Percentiles rank a stretch among this genome's conserved stretches.
Evolutionary conservation across 1,140 invertebrate species (phyloP).

Genomic region (Pachypsylla venusta): DNA sequence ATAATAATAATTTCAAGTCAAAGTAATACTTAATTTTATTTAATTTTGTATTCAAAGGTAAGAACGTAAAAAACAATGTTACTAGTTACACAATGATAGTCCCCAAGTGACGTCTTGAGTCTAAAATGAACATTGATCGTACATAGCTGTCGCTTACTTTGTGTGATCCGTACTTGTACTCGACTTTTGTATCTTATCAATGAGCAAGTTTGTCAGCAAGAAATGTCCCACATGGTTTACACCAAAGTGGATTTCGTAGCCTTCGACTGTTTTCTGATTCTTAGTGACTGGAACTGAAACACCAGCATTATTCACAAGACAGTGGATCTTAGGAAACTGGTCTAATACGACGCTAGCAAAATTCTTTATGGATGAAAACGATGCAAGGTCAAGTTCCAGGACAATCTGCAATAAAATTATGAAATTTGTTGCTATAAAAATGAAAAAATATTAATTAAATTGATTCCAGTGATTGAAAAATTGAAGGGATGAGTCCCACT

Average conservation of each 20-base stretch:
- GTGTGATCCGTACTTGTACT: not conserved
- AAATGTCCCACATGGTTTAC: slow-evolving; percentile 73
- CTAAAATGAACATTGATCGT: too few relatives aligned
- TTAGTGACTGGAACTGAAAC: slow-evolving; percentile 38
- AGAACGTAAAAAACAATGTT: too few relatives aligned
- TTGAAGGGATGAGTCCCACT: too few relatives aligned
- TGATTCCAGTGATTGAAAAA: too few relatives aligned
- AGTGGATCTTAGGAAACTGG: slow-evolving; percentile 45
- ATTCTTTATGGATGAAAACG: slow-evolving; percentile 48
- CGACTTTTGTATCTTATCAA: slow-evolving; percentile 32
- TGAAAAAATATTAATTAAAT: too few relatives aligned
- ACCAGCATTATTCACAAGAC: slow-evolving; percentile 64
- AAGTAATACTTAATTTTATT: too few relatives aligned
- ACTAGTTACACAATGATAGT: too few relatives aligned
- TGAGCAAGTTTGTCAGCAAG: slow-evolving; percentile 60
- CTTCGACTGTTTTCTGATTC: slow-evolving; percentile 49
- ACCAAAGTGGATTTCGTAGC: slow-evolving; percentile 68
- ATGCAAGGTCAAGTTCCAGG: slow-evolving; percentile 53
- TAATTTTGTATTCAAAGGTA: too few relatives aligned
- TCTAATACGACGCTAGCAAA: slow-evolving; percentile 48
- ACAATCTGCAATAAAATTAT: slow-evolving; percentile 38
- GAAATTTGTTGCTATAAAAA: too few relatives aligned
- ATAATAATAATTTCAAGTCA: too few relatives aligned
- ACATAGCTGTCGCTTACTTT: too few relatives aligned
- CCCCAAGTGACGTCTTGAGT: too few relatives aligned